Conservation (phyloP, 2,888 invertebrate species). For the Hemistola chrysoprasaria region DNA sequence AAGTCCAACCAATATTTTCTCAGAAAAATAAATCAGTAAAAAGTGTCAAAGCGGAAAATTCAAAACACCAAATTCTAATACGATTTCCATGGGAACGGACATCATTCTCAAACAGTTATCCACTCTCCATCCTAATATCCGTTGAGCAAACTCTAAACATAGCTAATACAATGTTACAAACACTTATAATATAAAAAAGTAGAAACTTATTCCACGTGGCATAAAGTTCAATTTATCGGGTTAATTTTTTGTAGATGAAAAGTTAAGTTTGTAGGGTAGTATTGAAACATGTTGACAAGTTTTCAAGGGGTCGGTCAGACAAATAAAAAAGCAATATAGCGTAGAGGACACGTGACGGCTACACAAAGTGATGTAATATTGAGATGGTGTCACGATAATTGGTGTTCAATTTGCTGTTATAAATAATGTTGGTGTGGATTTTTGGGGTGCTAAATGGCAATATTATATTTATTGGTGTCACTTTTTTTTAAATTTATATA, state of each 20-base stretch:
- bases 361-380: conserved; percentile 54
- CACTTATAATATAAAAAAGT: conserved; percentile 6
- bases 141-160: conserved; percentile 35
- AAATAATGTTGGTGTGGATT: conserved; percentile 27
- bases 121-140: conserved; percentile 33
- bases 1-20: too few relatives aligned
- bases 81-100: conserved; percentile 34
- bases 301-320: conserved; percentile 63
- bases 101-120: conserved; percentile 33
- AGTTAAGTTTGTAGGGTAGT: conserved; percentile 17
- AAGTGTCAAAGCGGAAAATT: conserved; percentile 16
- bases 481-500: too few relatives aligned
- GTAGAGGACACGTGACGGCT: conserved; percentile 61
- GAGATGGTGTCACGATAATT: conserved; percentile 75
- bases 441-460: conserved; percentile 17
- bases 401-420: conserved; percentile 63
- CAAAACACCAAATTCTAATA: conserved; percentile 27
- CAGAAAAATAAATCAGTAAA: too few relatives aligned
- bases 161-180: conserved; percentile 1
- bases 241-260: neutral
- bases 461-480: neutral
- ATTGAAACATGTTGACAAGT: conserved; percentile 75
- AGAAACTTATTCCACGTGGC: neutral
- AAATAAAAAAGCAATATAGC: conserved; percentile 79
- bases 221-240: conserved; percentile 13